Base-by-base conservation (phyloP, 2,888 invertebrate genomes). In the Oxyscelio sp. region DNA sequence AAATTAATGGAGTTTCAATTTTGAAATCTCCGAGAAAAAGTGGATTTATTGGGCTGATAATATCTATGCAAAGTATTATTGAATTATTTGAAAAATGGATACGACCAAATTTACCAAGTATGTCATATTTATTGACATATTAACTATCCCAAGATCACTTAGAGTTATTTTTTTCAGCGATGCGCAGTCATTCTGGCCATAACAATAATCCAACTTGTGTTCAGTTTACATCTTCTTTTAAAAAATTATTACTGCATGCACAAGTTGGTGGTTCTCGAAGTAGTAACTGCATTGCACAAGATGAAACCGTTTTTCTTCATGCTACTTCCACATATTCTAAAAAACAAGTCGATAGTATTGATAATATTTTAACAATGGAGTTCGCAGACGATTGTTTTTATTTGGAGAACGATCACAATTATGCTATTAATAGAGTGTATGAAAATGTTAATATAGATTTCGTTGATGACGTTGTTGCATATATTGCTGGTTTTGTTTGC, bases 161-260 rank as follows among this genome's bases (percentile, higher is more conserved):
- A 4, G 77, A 77, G 15, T 38, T 77, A 15, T 74, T 75, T 2
- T 77, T 87, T 71, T 70, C 84, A 11, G 66, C 73, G 27, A 56
- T 86, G 11, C 27, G 86, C 24, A 75, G 66, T 61, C 65, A 71
- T 38, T 79, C 71, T 15, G 87, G 86, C 2, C 74, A 70, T 48
- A 87, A 86, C 52, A 88, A 88, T 54, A 88, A 87, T 65, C 85
- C 87, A 4, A 80, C 85, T 2, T 61, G 68, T 15, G 34, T 58
- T 11, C 84, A 87, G 40, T 84, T 87, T 58, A 68, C 63, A 38
- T 24, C 84, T 21, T 77, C 83, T 0, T 85, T 48, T n/a, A 84
- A 65, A 70, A 87, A 85, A 54, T 21, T 85, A 13, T 40, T 87
- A 17, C 21, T 82, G 0, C 85, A 88, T 70, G 75, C 71, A 22